phyloP scores from a whole-genome alignment of 1,140 invertebrate genomes.

The Ladona fulva region DNA sequence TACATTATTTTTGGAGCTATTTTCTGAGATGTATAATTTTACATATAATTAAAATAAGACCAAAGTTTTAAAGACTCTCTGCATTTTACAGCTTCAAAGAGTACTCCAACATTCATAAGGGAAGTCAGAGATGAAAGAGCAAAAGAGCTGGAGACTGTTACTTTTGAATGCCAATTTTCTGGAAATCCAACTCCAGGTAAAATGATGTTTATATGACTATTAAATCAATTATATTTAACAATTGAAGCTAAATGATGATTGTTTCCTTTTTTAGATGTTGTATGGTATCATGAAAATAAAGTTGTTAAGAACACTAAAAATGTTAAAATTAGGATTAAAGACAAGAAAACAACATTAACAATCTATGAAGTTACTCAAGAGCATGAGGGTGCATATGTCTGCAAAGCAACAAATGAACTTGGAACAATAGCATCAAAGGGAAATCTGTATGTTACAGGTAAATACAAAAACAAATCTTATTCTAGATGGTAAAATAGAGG shows the following conservation, averaged over 20 bases:
- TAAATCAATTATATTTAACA: background rate
- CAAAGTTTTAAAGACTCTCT: no score
- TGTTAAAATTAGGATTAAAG: conserved; percentile 59
- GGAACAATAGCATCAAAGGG: conserved; percentile 72
- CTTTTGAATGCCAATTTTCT: conserved; percentile 66
- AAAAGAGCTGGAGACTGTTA: conserved; percentile 60
- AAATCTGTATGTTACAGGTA: conserved; percentile 59
- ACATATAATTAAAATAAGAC: no score
- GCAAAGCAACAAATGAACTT: conserved; percentile 73
- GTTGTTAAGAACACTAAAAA: conserved; percentile 61
- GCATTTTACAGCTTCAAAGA: conserved; percentile 57
- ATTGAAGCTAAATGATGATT: conserved; percentile 14
- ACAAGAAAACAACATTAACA: conserved; percentile 61
- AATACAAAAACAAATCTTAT: conserved; percentile 12
- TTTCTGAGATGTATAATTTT: no score
- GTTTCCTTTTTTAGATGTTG: conserved; percentile 54
- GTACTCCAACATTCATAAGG: conserved; percentile 68
- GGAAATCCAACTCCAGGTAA: conserved; percentile 76
- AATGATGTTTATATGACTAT: background rate
- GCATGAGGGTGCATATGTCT: conserved; percentile 75
- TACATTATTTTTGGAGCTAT: no score
- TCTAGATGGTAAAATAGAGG: no score
- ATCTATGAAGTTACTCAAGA: conserved; percentile 57
- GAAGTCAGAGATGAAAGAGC: conserved; percentile 66
- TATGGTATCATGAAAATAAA: conserved; percentile 84